Base-by-base conservation (phyloP, 1,140 invertebrate genomes). In the Pseudomyrmex concolor region DNA sequence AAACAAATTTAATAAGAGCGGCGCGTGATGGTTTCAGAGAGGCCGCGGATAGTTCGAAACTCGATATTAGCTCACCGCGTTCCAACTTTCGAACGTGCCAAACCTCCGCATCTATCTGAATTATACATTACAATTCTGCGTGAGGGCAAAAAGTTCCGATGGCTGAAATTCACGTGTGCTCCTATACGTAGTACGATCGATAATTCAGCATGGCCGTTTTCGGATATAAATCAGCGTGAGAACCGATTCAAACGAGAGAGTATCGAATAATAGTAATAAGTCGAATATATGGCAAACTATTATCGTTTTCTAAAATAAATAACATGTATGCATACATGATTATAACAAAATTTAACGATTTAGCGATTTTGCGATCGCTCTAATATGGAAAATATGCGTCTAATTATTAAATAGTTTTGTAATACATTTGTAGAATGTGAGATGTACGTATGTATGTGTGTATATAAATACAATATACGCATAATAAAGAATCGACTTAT, bases 1-100 rank as follows among this genome's bases (percentile, higher is more conserved):
- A 78, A 84, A 84, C 82, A 84, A 84, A 84, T 84, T 84, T 84
- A 84, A 84, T 84, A 84, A 84, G 82, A 84, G 55, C 64, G 54
- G 12, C 22, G 60, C 54, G 54, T 34, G 43, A 74, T 10, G 74
- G 62, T 70, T 70, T 68, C 48, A n/a, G 45, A 45, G 45, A 15
- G 9, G 45, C 9, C 43, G 70, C 17, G 60, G 66, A 50, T 84
- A 84, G 60, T 83, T 59, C 22, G 80, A 66, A 84, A 86, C 64
- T n/a, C 71, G 84, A 83, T 50, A 64, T 74, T 72, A 72, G 80
- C 59, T 81, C 50, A 64, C 72, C 63, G 72, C 19, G 50, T 64
- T 84, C 60, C 59, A 86, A 87, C 85, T 84, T 68, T 64, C 45
- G 51, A 57, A 64, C 22, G 50, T n/a, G 43, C 51, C 76, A 50